Evolutionary conservation across 2,113 vertebrate species (phyloP).

Genomic region (Carassius carassius): DNA sequence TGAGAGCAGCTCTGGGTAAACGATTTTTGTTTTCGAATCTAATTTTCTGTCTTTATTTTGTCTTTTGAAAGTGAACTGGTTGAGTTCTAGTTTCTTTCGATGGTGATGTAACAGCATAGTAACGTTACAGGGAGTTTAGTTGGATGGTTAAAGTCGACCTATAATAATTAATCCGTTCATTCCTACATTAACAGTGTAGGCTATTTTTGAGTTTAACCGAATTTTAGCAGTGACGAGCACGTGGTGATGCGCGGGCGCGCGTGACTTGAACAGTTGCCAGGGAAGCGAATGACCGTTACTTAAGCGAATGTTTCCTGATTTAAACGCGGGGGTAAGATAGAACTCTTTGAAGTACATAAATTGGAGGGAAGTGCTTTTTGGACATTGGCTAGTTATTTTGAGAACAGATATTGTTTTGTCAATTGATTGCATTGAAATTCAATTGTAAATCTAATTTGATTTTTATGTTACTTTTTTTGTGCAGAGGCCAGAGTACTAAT

Average conservation of each 20-base stretch:
- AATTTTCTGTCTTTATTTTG: not conserved
- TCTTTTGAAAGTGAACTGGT: not conserved
- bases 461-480: not conserved
- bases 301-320: not conserved
- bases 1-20: constrained; percentile 69
- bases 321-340: not conserved
- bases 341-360: not conserved
- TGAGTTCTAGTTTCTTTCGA: not conserved
- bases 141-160: not conserved
- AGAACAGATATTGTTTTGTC: not conserved
- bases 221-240: not conserved
- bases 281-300: not conserved
- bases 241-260: not conserved
- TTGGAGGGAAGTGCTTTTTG: not conserved
- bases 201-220: too few species aligned
- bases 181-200: not conserved
- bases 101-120: not conserved
- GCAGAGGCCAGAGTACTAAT: not conserved
- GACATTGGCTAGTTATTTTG: not conserved
- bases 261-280: not conserved
- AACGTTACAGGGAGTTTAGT: not conserved
- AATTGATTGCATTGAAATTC: not conserved
- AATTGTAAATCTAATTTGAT: not conserved
- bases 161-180: not conserved
- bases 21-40: not conserved